Percentiles rank a stretch among this genome's conserved stretches.
phyloP scores from a whole-genome alignment of 2,113 vertebrate species.

The Rhadina sibilatrix region DNA sequence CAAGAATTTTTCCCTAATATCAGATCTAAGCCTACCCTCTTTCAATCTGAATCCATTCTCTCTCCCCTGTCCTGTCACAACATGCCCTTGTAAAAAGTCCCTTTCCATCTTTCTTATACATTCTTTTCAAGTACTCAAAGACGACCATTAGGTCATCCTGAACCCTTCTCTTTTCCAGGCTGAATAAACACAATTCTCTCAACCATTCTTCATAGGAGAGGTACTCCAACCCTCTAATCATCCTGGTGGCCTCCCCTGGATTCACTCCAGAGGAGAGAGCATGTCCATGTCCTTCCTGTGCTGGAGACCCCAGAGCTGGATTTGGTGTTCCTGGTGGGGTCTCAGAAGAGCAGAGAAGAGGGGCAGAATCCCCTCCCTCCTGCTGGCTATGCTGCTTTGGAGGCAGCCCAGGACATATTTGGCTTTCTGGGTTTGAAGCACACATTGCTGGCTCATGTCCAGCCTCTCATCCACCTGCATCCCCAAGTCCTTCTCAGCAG shows the following conservation, averaged over 20 bases:
- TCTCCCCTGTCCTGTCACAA: neutral
- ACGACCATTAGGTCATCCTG: neutral
- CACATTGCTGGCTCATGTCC: no score
- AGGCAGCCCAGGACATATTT: neutral
- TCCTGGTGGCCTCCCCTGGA: neutral
- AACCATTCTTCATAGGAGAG: neutral
- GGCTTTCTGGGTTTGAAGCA: neutral
- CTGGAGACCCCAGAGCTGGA: neutral
- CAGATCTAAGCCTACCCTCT: neutral
- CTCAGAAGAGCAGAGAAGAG: neutral
- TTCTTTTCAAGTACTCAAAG: neutral
- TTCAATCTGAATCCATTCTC: neutral
- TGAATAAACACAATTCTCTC: neutral
- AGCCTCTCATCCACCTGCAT: neutral
- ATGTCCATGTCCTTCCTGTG: neutral
- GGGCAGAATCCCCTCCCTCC: neutral
- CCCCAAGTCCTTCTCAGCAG: neutral
- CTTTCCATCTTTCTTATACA: neutral
- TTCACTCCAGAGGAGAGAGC: neutral
- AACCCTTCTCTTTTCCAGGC: neutral
- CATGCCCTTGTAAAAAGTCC: neutral
- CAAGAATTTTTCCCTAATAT: neutral
- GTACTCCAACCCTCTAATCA: neutral
- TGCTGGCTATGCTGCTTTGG: rapidly evolving
- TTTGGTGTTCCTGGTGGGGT: rapidly evolving